Conservation (phyloP, 2,113 vertebrate species). For the Nyctibius bracteatus region DNA sequence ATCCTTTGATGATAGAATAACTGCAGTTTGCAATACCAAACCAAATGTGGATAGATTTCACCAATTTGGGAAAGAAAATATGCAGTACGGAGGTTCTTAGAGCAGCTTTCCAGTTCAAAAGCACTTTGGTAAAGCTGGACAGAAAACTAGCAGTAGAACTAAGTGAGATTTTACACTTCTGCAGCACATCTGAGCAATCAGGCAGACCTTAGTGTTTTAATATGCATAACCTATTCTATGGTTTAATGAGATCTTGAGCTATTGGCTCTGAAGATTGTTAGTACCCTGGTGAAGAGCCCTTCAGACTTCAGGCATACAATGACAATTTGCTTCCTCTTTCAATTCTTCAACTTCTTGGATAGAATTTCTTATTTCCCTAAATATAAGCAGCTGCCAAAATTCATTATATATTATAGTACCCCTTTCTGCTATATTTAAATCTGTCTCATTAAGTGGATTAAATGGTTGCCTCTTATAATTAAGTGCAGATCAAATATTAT, state of each 20-base stretch:
- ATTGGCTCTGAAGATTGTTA: neutral
- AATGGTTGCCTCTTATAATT: neutral
- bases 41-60: neutral
- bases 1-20: neutral
- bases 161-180: neutral
- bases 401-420: neutral
- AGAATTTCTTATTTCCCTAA: neutral
- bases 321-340: neutral
- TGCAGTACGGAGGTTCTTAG: neutral
- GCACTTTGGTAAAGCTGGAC: neutral
- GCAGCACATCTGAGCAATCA: neutral
- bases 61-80: neutral
- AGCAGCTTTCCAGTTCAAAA: neutral
- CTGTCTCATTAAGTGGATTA: neutral
- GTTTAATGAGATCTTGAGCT: neutral
- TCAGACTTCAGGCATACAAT: neutral
- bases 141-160: neutral
- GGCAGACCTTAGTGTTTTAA: neutral
- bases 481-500: neutral
- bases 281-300: neutral
- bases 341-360: neutral
- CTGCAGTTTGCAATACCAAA: neutral
- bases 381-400: neutral
- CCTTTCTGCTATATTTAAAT: neutral
- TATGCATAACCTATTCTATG: neutral